phyloP scores from a whole-genome alignment of 2,797 vertebrate genomes.

The Calcarius lapponicus region DNA sequence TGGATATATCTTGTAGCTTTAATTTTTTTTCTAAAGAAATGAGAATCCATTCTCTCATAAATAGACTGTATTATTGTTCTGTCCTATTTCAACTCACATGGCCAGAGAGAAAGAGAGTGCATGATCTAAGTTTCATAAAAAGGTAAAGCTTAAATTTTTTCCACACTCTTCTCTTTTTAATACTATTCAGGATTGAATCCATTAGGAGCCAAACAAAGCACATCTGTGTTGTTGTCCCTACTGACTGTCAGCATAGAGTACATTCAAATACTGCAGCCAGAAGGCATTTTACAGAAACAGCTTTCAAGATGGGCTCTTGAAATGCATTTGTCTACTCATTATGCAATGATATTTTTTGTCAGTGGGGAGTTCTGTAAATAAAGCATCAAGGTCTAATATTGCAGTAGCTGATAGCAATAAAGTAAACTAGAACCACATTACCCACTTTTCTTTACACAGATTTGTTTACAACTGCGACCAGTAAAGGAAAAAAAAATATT shows the following conservation, averaged over 20 bases:
- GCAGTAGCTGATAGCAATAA: constrained; percentile 55
- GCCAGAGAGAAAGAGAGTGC: background rate
- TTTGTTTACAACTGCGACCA: constrained; percentile 20
- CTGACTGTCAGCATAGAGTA: constrained; percentile 69
- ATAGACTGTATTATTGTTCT: background rate
- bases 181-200: constrained; percentile 53
- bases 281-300: constrained; percentile 71
- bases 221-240: constrained; percentile 68
- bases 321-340: constrained; percentile 74
- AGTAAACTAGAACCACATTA: constrained; percentile 29
- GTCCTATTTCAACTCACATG: background rate
- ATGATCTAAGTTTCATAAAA: constrained; percentile 31
- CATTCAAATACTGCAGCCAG: constrained; percentile 75
- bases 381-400: constrained; percentile 64
- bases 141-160: constrained; percentile 39
- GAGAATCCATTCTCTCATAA: background rate
- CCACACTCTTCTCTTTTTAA: constrained; percentile 12
- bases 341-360: constrained; percentile 70
- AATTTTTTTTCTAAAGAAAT: background rate
- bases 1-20: background rate
- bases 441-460: constrained; percentile 4
- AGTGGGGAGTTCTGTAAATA: constrained; percentile 73
- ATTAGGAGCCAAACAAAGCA: constrained; percentile 74
- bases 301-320: constrained; percentile 76
- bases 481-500: background rate